Conservation (phyloP, 2,113 vertebrate species). For the Euleptes europaea region DNA sequence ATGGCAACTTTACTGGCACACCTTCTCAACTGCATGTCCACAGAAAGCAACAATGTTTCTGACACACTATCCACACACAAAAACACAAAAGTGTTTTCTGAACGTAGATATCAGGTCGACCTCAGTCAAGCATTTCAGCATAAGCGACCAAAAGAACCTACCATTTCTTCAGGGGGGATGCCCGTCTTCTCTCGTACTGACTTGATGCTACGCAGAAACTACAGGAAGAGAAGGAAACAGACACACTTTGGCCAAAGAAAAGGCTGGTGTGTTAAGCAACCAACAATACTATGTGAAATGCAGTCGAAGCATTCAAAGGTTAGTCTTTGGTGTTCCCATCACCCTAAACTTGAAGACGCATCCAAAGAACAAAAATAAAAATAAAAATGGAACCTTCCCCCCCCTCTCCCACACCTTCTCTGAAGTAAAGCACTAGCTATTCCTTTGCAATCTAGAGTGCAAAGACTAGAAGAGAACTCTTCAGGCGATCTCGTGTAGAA, state of each 20-base stretch:
- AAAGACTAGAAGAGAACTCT: not conserved
- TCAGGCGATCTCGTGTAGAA: not conserved
- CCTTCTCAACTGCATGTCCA: not conserved
- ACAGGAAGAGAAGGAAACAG: conserved; percentile 30
- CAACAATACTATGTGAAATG: not conserved
- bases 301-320: not conserved
- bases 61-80: not conserved
- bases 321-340: not conserved
- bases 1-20: not conserved
- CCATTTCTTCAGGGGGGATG: conserved; percentile 90
- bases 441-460: not conserved
- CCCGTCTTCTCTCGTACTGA: conserved; percentile 81
- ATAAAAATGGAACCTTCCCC: accelerated
- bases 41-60: not conserved
- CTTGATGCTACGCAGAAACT: conserved; percentile 87
- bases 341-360: not conserved
- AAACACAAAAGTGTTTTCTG: accelerated
- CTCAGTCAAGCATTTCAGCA: not conserved
- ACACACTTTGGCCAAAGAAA: conserved; percentile 2
- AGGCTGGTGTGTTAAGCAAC: not conserved
- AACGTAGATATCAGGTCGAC: not conserved
- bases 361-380: not conserved
- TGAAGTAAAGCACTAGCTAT: not conserved
- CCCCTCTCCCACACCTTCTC: too few species aligned
- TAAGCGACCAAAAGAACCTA: conserved; percentile 54